These are phyloP conservation scores for Hippasteria phrygiana DNA, from an alignment of 53 echinoderm and acorn worm species.

Conservation along the genomic window DNA sequence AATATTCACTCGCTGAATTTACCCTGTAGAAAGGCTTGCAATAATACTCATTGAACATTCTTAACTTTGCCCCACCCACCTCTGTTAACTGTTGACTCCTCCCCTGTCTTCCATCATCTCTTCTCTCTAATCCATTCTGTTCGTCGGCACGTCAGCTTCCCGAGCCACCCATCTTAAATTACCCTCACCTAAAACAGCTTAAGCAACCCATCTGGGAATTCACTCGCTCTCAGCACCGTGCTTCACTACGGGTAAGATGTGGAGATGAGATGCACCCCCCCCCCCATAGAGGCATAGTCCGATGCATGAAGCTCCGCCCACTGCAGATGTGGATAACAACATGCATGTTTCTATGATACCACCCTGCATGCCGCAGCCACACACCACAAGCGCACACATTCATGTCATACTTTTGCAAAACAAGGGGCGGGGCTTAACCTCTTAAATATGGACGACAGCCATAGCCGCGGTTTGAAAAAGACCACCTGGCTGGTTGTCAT, in stretches of 20 bases:
- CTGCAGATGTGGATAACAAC: too few species aligned
- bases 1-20: background rate
- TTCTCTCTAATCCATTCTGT: conserved; percentile 1
- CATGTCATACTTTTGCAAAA: too few species aligned
- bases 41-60: background rate
- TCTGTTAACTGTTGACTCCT: background rate
- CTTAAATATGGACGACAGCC: too few species aligned
- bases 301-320: too few species aligned
- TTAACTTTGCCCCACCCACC: background rate
- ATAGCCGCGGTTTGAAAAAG: too few species aligned
- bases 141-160: conserved; percentile 37
- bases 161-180: background rate
- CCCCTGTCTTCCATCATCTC: background rate
- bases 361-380: too few species aligned
- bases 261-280: background rate
- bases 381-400: too few species aligned
- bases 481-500: too few species aligned
- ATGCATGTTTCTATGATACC: too few species aligned
- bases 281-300: too few species aligned
- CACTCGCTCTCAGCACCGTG: background rate
- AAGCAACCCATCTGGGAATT: conserved; percentile 30
- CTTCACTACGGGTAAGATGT: conserved; percentile 35
- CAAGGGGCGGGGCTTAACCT: too few species aligned
- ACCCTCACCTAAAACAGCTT: conserved; percentile 26
- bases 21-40: background rate